Percentiles rank a stretch among this genome's conserved stretches.
Evolutionary conservation across 1,140 invertebrate species (phyloP).

Genomic region (Diorhabda carinulata): DNA sequence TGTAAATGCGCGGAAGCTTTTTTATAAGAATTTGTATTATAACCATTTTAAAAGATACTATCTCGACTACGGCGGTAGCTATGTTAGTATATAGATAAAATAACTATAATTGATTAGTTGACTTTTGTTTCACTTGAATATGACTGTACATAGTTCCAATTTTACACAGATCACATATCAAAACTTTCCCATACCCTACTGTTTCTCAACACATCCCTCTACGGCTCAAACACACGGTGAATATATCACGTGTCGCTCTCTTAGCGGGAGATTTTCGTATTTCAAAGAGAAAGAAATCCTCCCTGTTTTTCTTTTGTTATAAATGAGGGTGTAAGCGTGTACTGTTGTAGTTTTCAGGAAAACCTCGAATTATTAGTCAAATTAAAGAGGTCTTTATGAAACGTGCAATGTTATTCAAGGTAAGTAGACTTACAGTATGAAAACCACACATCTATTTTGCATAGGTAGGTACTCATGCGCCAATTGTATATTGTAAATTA

Average conservation of each 20-base stretch:
- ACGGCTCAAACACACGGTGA: conserved; percentile 5
- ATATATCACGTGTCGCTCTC: conserved; percentile 10
- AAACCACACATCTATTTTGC: too few relatives aligned
- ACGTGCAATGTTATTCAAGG: too few relatives aligned
- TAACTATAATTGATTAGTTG: background rate
- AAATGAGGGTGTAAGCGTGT: conserved; percentile 5
- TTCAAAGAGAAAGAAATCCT: conserved; percentile 5
- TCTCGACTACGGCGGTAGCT: background rate
- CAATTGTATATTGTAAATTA: too few relatives aligned
- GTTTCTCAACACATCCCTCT: conserved; percentile 4
- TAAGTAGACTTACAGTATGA: too few relatives aligned
- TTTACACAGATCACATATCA: background rate
- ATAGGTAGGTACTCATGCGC: too few relatives aligned
- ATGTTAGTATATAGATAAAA: background rate
- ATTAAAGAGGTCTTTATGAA: background rate
- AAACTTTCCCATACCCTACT: background rate
- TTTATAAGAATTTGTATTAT: too few relatives aligned
- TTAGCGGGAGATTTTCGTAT: conserved; percentile 6
- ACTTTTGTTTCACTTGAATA: background rate
- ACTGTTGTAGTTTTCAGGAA: background rate
- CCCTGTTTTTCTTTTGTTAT: conserved; percentile 3
- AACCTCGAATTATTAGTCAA: conserved; percentile 11
- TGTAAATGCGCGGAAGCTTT: too few relatives aligned
- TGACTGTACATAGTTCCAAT: background rate
- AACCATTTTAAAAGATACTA: background rate